Evolutionary conservation across 2,113 vertebrate species (phyloP).

Genomic region (Promerops cafer): DNA sequence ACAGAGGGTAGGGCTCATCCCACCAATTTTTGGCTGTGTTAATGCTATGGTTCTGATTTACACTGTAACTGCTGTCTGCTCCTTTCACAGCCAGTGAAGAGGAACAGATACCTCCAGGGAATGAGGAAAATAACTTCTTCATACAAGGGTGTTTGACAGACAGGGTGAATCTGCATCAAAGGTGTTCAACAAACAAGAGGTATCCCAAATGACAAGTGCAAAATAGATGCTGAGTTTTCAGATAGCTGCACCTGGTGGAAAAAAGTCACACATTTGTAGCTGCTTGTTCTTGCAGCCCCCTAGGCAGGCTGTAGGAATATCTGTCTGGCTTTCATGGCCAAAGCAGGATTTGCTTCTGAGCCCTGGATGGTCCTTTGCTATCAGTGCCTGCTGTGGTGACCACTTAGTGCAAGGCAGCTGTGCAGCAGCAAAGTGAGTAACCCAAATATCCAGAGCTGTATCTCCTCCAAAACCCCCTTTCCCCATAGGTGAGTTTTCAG

Average conservation of each 20-base stretch:
- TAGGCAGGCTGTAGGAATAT: not conserved
- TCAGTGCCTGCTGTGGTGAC: not conserved
- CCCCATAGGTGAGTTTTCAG: not conserved
- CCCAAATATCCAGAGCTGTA: not conserved
- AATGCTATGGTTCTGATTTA: not conserved
- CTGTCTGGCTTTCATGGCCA: not conserved
- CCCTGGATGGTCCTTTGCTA: not conserved
- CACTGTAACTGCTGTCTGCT: not conserved
- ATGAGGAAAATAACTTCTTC: not conserved
- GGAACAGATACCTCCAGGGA: not conserved
- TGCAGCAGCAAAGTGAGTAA: not conserved
- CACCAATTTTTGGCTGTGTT: not conserved
- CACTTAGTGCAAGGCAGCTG: not conserved
- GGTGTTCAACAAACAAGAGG: not conserved
- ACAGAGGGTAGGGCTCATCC: not conserved
- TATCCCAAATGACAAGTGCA: not conserved
- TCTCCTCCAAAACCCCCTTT: not conserved
- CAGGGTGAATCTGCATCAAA: not conserved
- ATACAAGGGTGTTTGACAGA: not conserved
- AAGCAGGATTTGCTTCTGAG: not conserved
- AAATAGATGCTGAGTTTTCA: not conserved
- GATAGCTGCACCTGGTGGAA: not conserved
- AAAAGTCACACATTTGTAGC: not conserved
- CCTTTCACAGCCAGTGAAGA: not conserved
- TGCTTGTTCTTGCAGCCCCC: not conserved